Percentiles rank a stretch among this genome's conserved stretches.
Evolutionary conservation across 2,888 invertebrate species (phyloP).

Genomic region (Meta bourneti): DNA sequence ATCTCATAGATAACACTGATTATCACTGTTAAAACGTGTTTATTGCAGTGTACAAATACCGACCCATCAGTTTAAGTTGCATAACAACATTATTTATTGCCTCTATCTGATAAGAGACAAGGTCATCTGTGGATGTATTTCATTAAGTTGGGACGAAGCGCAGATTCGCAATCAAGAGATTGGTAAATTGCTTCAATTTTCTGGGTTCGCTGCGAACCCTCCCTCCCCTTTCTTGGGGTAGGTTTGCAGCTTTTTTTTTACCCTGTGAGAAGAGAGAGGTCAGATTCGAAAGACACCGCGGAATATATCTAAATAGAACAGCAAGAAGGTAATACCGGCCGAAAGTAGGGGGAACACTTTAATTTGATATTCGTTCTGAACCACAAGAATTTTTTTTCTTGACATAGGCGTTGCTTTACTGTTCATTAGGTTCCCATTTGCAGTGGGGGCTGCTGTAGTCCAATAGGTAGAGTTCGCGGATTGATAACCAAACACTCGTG

Average conservation of each 20-base stretch:
- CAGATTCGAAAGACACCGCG: neutral
- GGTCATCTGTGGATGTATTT: conserved; percentile 44
- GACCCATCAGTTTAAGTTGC: conserved; percentile 45
- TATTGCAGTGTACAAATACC: conserved; percentile 55
- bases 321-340: neutral
- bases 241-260: neutral
- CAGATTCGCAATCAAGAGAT: conserved; percentile 40
- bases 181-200: conserved; percentile 66
- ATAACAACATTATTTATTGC: conserved; percentile 46
- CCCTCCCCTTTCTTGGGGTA: neutral
- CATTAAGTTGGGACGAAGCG: conserved; percentile 56
- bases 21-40: conserved; percentile 54
- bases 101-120: conserved; percentile 33
- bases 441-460: too few relatives aligned
- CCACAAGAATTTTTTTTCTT: too few relatives aligned
- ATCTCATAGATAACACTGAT: conserved; percentile 49
- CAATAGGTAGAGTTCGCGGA: too few relatives aligned
- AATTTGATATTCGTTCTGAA: too few relatives aligned
- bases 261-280: neutral
- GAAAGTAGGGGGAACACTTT: too few relatives aligned
- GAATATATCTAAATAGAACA: conserved; percentile 46
- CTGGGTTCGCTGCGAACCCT: neutral
- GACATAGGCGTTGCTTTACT: too few relatives aligned
- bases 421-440: too few relatives aligned
- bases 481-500: too few relatives aligned